Evolutionary conservation across 2,888 invertebrate genomes (phyloP), one percentile per base, ranked within the genome.

Genomic region (Proisotoma minuta): DNA sequence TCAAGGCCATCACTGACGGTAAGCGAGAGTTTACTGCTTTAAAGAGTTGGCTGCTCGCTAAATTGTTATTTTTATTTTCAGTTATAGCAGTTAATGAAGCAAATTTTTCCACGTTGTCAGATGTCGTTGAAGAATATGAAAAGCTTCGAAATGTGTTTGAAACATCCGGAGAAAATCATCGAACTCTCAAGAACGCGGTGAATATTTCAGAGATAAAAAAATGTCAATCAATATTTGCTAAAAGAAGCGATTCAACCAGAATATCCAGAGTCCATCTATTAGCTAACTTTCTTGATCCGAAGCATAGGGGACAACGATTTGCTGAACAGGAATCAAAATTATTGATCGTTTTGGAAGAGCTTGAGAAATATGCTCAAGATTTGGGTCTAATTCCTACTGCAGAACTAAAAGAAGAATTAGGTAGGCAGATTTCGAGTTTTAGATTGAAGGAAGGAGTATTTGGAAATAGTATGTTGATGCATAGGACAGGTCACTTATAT

Each of bases 1-100:
- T 59, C 26, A 2, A 12, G 2, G 24, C 18, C 8, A 29, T 59
- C 12, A 59, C 59, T 2, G 51, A 59, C 18, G 59, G 59, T 59
- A 51, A 59, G 43, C 8, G 18, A 23, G 23, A 50, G 20, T 50
- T 23, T 10, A 50, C 50, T 20, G 50, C 50, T 23, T 8, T n/a
- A 50, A 3, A 20, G 20, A 23, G 23, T 50, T 50, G 3, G 24
- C 22, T 22, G 50, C 22, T 8, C 47, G n/a, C 22, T 24, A 50
- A 50, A 50, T 23, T 50, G 50, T 23, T 10, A 50, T 22, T 50
- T 8, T 3, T 50, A n/a, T 24, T 23, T 22, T 50, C 15, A 50
- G 50, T 15, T 20, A 50, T 50, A 15, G 50, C 12, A 12, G 23
- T 18, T 10, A 8, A 22, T 3, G 40, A 39, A 24, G 34, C 40